Evolutionary conservation across 2,888 invertebrate species (phyloP).

Genomic region (Druceiella hillmani): DNA sequence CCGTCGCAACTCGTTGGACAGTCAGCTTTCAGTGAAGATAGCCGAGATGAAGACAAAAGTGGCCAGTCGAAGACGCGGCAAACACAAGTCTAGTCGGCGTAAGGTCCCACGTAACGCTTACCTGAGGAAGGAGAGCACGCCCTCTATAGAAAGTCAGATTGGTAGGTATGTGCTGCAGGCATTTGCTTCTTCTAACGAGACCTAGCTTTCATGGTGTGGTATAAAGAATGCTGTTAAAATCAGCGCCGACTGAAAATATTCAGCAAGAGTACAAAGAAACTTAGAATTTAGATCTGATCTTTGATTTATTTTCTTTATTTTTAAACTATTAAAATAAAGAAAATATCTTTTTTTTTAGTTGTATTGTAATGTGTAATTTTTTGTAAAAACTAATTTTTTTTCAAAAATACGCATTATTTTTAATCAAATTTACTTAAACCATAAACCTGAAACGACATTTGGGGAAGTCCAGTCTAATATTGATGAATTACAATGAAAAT

Average conservation of each 20-base stretch:
- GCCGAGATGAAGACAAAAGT: slow-evolving; percentile 78
- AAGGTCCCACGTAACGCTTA: slow-evolving; percentile 36
- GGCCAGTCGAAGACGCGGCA: slow-evolving; percentile 47
- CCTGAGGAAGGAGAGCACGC: slow-evolving; percentile 61
- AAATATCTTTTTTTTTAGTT: no score
- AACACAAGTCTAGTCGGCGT: slow-evolving; percentile 40
- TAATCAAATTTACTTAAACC: no score
- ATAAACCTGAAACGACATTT: no score
- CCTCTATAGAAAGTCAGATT: slow-evolving; percentile 76
- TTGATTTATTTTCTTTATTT: no score
- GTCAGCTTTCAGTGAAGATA: slow-evolving; percentile 79
- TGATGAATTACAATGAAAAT: no score
- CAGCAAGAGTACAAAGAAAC: no score
- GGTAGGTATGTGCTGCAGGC: slow-evolving; percentile 62
- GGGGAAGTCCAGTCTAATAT: no score
- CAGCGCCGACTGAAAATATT: slow-evolving; percentile 45
- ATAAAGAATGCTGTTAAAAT: slow-evolving; percentile 48
- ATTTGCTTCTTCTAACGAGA: slow-evolving; percentile 48
- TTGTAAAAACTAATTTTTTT: no score
- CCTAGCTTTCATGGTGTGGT: slow-evolving; percentile 50
- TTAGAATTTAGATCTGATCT: no score
- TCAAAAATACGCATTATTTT: no score
- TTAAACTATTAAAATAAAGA: no score
- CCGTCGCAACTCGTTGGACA: slow-evolving; percentile 80
- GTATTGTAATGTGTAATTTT: no score